Evolutionary conservation across 2,888 invertebrate species (phyloP).

Genomic region (Tenthredo scrophulariae): DNA sequence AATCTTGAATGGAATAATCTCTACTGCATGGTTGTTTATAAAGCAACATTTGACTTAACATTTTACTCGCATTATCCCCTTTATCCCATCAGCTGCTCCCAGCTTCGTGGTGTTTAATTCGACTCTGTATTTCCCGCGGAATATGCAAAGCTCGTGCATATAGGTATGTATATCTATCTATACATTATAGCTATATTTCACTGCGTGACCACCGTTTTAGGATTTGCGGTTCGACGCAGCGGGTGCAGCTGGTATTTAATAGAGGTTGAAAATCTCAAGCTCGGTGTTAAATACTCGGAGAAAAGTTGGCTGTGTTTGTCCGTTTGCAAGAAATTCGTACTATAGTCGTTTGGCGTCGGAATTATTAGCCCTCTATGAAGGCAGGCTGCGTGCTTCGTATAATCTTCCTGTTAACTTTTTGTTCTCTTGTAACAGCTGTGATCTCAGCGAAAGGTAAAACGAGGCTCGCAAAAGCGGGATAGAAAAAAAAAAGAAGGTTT

Average conservation of each 20-base stretch:
- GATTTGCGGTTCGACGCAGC: neutral
- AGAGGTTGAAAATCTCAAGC: neutral
- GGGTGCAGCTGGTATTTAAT: neutral
- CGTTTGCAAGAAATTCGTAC: constrained; percentile 29
- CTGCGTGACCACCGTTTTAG: neutral
- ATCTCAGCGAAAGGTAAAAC: neutral
- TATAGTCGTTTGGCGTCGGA: neutral
- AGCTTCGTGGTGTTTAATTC: constrained; percentile 19
- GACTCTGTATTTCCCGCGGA: neutral
- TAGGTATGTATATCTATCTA: too few species aligned
- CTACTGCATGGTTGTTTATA: constrained; percentile 15
- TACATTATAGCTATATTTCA: neutral
- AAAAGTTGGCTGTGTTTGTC: constrained; percentile 7
- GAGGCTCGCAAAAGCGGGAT: neutral
- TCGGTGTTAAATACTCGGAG: neutral
- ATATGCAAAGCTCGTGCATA: neutral
- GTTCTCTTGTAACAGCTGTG: constrained; percentile 19
- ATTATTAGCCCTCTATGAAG: constrained; percentile 36
- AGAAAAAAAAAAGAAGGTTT: neutral
- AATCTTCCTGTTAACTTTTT: constrained; percentile 36
- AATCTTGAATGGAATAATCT: constrained; percentile 21
- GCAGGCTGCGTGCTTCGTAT: constrained; percentile 21
- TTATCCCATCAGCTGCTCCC: constrained; percentile 35
- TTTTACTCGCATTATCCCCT: constrained; percentile 18
- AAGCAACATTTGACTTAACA: constrained; percentile 29